Conservation (phyloP, 2,113 vertebrate species). For the Hoplias malabaricus region DNA sequence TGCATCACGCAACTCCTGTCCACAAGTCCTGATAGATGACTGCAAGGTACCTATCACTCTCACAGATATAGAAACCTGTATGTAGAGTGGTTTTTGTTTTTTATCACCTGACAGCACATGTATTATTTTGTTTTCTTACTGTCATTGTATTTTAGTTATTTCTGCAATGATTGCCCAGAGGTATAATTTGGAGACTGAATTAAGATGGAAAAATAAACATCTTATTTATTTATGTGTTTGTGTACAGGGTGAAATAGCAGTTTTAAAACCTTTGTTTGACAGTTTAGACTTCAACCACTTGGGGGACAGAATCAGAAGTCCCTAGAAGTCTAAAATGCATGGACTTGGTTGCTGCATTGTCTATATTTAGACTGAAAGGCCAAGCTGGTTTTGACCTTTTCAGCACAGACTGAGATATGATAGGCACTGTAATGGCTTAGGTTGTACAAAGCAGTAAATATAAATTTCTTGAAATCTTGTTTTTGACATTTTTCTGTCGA, state of each 20-base stretch:
- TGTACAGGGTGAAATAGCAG: slow-evolving; percentile 73
- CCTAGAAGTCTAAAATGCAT: background rate
- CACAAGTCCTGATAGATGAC: slow-evolving; percentile 88
- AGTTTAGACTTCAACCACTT: too few species aligned
- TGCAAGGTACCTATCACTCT: slow-evolving; percentile 97
- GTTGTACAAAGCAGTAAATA: background rate
- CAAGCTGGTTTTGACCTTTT: slow-evolving; percentile 31
- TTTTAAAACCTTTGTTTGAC: too few species aligned
- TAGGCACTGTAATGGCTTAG: background rate
- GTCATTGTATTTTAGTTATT: slow-evolving; percentile 63
- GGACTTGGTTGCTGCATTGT: background rate
- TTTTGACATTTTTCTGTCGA: slow-evolving; percentile 4
- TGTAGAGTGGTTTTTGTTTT: slow-evolving; percentile 76
- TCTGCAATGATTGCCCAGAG: slow-evolving; percentile 47
- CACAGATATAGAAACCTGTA: slow-evolving; percentile 98
- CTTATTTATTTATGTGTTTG: slow-evolving; percentile 58
- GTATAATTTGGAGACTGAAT: slow-evolving; percentile 49
- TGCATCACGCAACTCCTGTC: slow-evolving; percentile 86
- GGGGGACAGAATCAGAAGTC: background rate
- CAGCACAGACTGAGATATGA: background rate
- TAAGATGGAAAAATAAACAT: slow-evolving; percentile 51
- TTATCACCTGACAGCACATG: slow-evolving; percentile 59
- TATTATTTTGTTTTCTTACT: slow-evolving; percentile 60
- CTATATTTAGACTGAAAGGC: background rate
- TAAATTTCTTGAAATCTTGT: slow-evolving; percentile 48